Evolutionary conservation across 1,140 invertebrate genomes (phyloP), one percentile per base, ranked within the genome.

Genomic region (Zaprionus lachaisei): DNA sequence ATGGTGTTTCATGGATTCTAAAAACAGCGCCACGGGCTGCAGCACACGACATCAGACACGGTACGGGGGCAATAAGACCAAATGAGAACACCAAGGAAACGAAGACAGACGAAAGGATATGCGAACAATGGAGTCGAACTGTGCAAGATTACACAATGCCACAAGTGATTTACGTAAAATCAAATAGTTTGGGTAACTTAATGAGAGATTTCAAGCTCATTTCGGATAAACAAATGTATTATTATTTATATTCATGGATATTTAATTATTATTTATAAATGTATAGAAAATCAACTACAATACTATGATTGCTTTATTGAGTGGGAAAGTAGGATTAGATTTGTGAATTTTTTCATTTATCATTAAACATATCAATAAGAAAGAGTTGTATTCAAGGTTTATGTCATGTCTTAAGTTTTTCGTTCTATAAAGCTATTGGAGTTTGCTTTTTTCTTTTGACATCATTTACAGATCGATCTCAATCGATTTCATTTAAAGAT

Each of bases 1-100:
- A 89, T 81, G 75, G 81, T 47, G 41, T 73, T 64, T 74, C 76
- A 82, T 81, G 85, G 85, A 89, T 90, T 89, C 85, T 90, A 34
- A 74, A 72, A 64, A 66, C 66, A 72, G 72, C 62, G 84, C 84
- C 85, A 62, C 56, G 60, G 72, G 83, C 31, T 34, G 31, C 44
- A 49, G 57, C 51, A 41, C 66, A 66, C 55, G 60, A 58, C 62
- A 63, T 15, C 37, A 61, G 55, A 73, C 15, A 60, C 57, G 62
- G 41, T 34, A 7, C 31, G 31, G 31, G 31, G 31, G 31, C 31
- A 51, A 66, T 41, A n/a, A 17, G 26, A 57, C 41, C 20, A 28
- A 31, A 20, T 22, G 17, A 9, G 47, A 60, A 17, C 31, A 11
- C 9, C 31, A 12, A 2, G 7, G 4, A 70, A 41, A 15, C 24